Evolutionary conservation across 1,140 invertebrate species (phyloP).

Genomic region (Helicorthomorpha holstii): DNA sequence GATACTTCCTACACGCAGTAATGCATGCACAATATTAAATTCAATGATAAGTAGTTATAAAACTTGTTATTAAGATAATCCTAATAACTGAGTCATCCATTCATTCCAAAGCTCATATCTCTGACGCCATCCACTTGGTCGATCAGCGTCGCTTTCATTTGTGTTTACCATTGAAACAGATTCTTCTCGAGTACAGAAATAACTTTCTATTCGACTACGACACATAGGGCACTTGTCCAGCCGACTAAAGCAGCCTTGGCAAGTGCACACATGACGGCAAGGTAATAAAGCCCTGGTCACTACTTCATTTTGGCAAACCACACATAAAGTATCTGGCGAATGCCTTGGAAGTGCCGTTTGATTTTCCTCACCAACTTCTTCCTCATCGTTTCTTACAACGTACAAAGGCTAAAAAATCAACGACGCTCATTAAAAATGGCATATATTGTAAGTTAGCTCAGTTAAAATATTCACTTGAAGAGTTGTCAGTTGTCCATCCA

Average conservation of each 20-base stretch:
- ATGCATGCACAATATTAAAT: too few relatives aligned
- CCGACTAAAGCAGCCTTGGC: conserved; percentile 50
- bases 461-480: conserved; percentile 41
- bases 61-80: too few relatives aligned
- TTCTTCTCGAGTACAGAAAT: conserved; percentile 30
- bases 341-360: too few relatives aligned
- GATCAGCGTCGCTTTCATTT: background rate
- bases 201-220: conserved; percentile 54
- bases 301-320: conserved; percentile 57
- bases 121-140: background rate
- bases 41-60: too few relatives aligned
- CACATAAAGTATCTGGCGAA: conserved; percentile 39
- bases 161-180: background rate
- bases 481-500: conserved; percentile 58
- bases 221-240: conserved; percentile 66
- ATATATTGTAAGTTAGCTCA: background rate
- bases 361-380: too few relatives aligned
- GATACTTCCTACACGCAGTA: too few relatives aligned
- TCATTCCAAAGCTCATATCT: background rate
- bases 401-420: too few relatives aligned
- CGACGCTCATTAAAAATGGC: too few relatives aligned
- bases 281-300: conserved; percentile 58
- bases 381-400: too few relatives aligned
- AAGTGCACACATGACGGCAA: conserved; percentile 66
- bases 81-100: background rate